phyloP scores from a whole-genome alignment of 2,113 vertebrate species.

The Oncorhynchus nerka region DNA sequence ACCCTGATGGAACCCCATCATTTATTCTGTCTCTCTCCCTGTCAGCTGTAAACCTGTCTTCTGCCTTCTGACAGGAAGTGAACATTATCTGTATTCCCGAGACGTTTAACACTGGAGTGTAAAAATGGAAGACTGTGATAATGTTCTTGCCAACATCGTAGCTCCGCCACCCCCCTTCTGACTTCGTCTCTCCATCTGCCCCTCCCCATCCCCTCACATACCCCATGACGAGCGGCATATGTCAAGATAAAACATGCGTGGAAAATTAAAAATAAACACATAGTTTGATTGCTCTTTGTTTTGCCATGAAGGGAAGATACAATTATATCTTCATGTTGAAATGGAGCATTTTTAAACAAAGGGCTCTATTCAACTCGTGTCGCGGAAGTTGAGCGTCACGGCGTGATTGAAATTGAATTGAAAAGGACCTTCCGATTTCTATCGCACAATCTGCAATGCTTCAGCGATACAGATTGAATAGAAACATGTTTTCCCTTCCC shows the following conservation, averaged over 20 bases:
- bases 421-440: too few species aligned
- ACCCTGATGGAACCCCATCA: conserved; percentile 95
- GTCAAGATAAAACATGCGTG: conserved; percentile 60
- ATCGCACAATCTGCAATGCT: too few species aligned
- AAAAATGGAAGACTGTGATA: conserved; percentile 91
- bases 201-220: conserved; percentile 23
- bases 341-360: conserved; percentile 56
- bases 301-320: conserved; percentile 60
- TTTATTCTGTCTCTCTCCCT: conserved; percentile 95
- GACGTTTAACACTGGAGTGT: conserved; percentile 85
- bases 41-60: conserved; percentile 98
- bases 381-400: too few species aligned
- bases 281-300: conserved; percentile 65
- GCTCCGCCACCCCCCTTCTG: background rate
- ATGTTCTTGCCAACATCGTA: conserved; percentile 77
- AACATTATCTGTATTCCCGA: conserved; percentile 97
- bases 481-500: background rate
- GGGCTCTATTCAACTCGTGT: too few species aligned
- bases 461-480: conserved; percentile 11
- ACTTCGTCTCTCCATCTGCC: background rate
- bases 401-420: too few species aligned
- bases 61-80: conserved; percentile 94
- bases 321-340: conserved; percentile 70
- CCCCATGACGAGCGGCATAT: conserved; percentile 53
- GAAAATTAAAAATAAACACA: conserved; percentile 69